phyloP scores from a whole-genome alignment of 92 coral and sea anemone species.

The Parazoanthus darwini region DNA sequence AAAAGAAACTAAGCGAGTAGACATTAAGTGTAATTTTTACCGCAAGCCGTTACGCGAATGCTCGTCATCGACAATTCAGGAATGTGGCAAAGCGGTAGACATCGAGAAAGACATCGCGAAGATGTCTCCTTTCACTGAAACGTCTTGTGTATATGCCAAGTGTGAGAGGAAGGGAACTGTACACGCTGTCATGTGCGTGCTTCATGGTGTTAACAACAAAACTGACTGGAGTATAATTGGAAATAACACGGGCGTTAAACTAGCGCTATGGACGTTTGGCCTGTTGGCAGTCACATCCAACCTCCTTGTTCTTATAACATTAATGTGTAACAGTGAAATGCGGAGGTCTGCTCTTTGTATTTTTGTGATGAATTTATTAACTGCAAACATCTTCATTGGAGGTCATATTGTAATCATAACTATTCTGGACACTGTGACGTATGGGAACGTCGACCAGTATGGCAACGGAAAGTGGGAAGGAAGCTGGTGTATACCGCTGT shows the following conservation, averaged over 20 bases:
- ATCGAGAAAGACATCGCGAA: constrained; percentile 64
- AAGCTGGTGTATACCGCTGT: constrained; percentile 75
- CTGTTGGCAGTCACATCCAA: constrained; percentile 82
- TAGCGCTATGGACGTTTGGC: constrained; percentile 90
- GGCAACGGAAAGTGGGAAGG: constrained; percentile 80
- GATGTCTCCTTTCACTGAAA: constrained; percentile 53
- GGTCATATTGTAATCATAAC: constrained; percentile 73
- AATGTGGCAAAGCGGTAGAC: constrained; percentile 59
- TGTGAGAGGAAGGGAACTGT: constrained; percentile 65
- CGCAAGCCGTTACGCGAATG: constrained; percentile 71
- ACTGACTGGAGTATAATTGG: constrained; percentile 77
- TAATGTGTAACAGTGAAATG: constrained; percentile 74
- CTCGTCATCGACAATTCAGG: constrained; percentile 50
- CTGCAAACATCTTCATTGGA: constrained; percentile 82
- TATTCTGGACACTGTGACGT: constrained; percentile 73
- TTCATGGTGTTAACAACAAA: constrained; percentile 50
- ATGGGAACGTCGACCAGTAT: constrained; percentile 71
- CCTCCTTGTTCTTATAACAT: constrained; percentile 68
- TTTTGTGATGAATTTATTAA: constrained; percentile 78
- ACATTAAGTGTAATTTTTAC: constrained; percentile 73
- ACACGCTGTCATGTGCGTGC: constrained; percentile 50
- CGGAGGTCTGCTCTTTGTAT: constrained; percentile 81
- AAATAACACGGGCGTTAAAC: constrained; percentile 80
- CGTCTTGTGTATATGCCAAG: constrained; percentile 70
- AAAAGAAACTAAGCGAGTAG: constrained; percentile 56